A percentile compares a stretch with the other conserved stretches of the same genome.
Conservation (phyloP, 2,797 vertebrate species). For the Scomberomorus guttatus region DNA sequence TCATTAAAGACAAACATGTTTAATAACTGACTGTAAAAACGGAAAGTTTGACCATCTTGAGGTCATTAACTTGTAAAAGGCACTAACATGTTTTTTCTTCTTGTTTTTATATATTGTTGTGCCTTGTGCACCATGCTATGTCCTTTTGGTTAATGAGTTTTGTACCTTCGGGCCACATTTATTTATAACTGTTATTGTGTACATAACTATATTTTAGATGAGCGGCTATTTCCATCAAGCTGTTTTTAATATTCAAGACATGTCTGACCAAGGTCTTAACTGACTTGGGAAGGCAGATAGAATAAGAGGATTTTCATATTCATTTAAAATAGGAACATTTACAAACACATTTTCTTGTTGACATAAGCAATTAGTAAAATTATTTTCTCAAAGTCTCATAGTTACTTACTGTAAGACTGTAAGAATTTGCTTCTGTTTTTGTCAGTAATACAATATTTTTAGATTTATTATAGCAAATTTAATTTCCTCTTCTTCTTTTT, state of each 20-base stretch:
- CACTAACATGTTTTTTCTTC: neutral
- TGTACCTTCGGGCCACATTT: conserved; percentile 35
- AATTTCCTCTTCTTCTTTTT: neutral
- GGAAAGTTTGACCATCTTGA: neutral
- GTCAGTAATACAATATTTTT: neutral
- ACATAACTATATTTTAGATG: conserved; percentile 6
- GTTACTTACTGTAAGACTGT: neutral
- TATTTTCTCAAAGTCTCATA: neutral
- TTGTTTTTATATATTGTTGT: conserved; percentile 4
- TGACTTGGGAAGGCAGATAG: neutral
- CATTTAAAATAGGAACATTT: conserved; percentile 22
- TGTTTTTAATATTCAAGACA: conserved; percentile 36
- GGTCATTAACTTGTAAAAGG: neutral
- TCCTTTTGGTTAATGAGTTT: conserved; percentile 38
- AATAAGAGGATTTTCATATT: conserved; percentile 36
- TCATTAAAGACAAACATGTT: conserved; percentile 1
- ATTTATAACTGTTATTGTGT: conserved; percentile 7
- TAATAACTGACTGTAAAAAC: neutral
- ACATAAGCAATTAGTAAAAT: neutral
- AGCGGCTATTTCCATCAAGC: conserved; percentile 8
- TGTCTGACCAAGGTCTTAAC: conserved; percentile 18
- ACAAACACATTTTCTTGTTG: neutral
- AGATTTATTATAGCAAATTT: neutral
- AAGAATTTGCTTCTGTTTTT: neutral
- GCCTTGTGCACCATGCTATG: neutral